These are phyloP conservation scores for Entelurus aequoreus DNA, from an alignment of 2,113 vertebrate species.

Conservation along the genomic window DNA sequence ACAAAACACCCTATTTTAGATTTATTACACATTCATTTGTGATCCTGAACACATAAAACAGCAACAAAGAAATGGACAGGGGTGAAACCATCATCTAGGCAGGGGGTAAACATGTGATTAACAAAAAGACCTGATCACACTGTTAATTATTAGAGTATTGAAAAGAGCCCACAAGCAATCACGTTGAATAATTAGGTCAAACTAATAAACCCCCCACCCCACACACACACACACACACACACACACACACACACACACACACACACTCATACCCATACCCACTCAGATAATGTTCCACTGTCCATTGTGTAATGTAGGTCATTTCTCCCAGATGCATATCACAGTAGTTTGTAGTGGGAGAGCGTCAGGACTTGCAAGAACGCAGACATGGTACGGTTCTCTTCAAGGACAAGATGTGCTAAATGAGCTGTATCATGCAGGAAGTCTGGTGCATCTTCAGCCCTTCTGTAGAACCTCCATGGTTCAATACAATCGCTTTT, in stretches of 20 bases:
- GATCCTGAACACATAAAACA: background rate
- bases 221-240: background rate
- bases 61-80: background rate
- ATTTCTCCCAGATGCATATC: slow-evolving; percentile 51
- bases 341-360: slow-evolving; percentile 30
- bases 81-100: background rate
- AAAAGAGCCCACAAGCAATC: slow-evolving; percentile 16
- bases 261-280: background rate
- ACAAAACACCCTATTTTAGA: too few species aligned
- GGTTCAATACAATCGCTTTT: background rate
- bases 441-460: slow-evolving; percentile 11
- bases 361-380: slow-evolving; percentile 39
- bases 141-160: slow-evolving; percentile 10
- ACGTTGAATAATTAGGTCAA: slow-evolving; percentile 43
- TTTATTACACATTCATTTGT: background rate
- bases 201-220: slow-evolving; percentile 10
- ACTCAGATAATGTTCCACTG: slow-evolving; percentile 36
- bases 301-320: slow-evolving; percentile 54
- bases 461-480: background rate
- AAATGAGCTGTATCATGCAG: slow-evolving; percentile 15
- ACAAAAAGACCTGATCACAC: background rate
- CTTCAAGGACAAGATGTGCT: slow-evolving; percentile 42
- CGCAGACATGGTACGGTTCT: slow-evolving; percentile 34
- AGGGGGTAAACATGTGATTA: too few species aligned
- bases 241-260: background rate